A percentile compares a stretch with the other conserved stretches of the same genome.
Conservation (phyloP, 2,888 invertebrate species). For the Reticulitermes lucifugus region DNA sequence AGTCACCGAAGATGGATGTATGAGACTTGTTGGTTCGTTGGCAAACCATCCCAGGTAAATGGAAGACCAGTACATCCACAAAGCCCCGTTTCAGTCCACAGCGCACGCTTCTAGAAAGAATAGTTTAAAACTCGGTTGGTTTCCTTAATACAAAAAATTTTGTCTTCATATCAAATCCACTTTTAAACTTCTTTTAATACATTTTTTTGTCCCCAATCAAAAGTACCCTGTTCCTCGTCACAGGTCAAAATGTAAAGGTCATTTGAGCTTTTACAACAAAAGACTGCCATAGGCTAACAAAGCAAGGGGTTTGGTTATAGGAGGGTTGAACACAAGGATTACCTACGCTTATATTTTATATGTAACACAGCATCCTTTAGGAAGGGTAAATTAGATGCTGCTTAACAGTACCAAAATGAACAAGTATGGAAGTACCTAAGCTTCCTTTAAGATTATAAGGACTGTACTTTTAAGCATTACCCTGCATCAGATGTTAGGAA, state of each 20-base stretch:
- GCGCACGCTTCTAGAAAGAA: not conserved
- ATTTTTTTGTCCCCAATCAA: not conserved
- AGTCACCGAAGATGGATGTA: too few relatives aligned
- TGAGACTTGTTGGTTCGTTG: not conserved
- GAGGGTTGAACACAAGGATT: not conserved
- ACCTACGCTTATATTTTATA: not conserved
- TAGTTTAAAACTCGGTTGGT: not conserved
- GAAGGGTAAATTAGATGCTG: not conserved
- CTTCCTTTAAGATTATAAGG: not conserved
- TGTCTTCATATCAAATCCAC: not conserved
- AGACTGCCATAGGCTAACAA: not conserved
- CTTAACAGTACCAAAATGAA: not conserved
- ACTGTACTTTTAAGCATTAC: not conserved
- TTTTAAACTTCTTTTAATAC: not conserved
- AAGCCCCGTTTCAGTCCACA: not conserved
- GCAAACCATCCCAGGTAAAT: not conserved
- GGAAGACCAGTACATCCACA: not conserved
- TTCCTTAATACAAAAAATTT: not conserved
- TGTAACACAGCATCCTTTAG: slow-evolving; percentile 2
- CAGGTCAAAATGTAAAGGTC: not conserved
- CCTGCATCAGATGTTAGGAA: not conserved
- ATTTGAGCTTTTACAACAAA: slow-evolving; percentile 2
- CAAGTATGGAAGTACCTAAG: not conserved
- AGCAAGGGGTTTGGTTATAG: not conserved
- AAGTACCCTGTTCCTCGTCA: not conserved